Base-by-base conservation (phyloP, 1,140 invertebrate genomes). In the Phenacoccus solenopsis region DNA sequence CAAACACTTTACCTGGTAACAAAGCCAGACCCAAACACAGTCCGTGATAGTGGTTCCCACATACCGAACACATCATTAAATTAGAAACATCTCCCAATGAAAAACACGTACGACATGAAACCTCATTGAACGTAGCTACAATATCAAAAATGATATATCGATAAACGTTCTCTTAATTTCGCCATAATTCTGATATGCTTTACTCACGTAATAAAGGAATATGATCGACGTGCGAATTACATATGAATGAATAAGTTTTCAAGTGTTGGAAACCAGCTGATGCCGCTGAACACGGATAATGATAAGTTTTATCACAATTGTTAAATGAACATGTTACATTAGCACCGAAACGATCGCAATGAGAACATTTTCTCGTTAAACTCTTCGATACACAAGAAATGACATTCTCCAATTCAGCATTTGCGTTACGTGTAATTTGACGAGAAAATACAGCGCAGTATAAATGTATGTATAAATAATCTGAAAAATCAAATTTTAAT, bases 31-130 rank as follows among this genome's bases (percentile, higher is more conserved):
- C 92, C 5, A 97, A 85, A 78, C 96, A 98, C 71, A 85, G 86
- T 10, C 93, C 92, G 79, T 98, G 95, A 80, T 95, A 95, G 79
- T 98, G 94, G 73, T 90, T 87, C 24, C 93, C 93, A 81, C 96
- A 98, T 21, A 84, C 85, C 22, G 90, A 92, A 79, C 96, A 97
- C 79, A 96, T 90, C 77, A 93, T 85, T 71, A 94, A 81, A 76
- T 96, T 94, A 4, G 85, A 82, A 68, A 96, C 85, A 80, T 94
- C 89, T 20, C 91, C 93, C 74, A 90, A 82, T 9, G 82, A 84
- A 73, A 86, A 87, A 81, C 95, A 98, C 1, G 87, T 86, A 72
- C 87, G 84, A 81, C 94, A 96, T 59, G 85, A 84, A 24, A 89
- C 85, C 75, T 89, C 88, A 70, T 73, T 68, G 59, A 80, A 80